Conservation (phyloP, 2,797 vertebrate species). For the Gadopsis marmoratus region DNA sequence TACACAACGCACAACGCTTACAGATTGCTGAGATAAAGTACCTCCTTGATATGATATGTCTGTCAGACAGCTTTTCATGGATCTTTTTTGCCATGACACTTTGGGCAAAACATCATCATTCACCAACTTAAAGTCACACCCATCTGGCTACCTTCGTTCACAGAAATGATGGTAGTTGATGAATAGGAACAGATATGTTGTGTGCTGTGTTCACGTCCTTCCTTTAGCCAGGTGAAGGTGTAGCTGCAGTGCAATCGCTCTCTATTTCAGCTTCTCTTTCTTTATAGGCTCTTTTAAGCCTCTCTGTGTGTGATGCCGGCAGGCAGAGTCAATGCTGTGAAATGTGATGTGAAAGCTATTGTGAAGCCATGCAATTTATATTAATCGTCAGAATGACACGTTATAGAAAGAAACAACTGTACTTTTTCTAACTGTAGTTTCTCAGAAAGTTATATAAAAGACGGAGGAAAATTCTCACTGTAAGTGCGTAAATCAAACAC, state of each 20-base stretch:
- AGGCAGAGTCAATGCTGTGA: conserved; percentile 69
- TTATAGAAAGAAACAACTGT: conserved; percentile 57
- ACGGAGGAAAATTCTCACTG: background rate
- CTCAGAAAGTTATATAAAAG: conserved; percentile 33
- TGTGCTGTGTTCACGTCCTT: conserved; percentile 7
- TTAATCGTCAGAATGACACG: conserved; percentile 73
- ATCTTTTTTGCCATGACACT: background rate
- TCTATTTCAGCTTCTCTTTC: conserved; percentile 49
- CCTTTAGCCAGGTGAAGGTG: conserved; percentile 44
- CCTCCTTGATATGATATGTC: background rate
- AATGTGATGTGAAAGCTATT: conserved; percentile 77
- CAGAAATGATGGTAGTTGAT: background rate
- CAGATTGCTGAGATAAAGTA: conserved; percentile 16
- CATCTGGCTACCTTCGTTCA: conserved; percentile 7
- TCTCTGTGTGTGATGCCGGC: conserved; percentile 37
- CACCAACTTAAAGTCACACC: conserved; percentile 2
- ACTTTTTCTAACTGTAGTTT: conserved; percentile 56
- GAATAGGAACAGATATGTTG: background rate
- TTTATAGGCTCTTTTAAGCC: conserved; percentile 48
- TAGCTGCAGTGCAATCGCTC: conserved; percentile 40
- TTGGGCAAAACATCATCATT: conserved; percentile 32
- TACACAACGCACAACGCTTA: background rate
- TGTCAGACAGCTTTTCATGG: conserved; percentile 5
- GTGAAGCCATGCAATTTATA: conserved; percentile 68
- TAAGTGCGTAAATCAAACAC: conserved; percentile 34